Conservation (phyloP, 2,113 vertebrate species). For the Nansenia antarctica region DNA sequence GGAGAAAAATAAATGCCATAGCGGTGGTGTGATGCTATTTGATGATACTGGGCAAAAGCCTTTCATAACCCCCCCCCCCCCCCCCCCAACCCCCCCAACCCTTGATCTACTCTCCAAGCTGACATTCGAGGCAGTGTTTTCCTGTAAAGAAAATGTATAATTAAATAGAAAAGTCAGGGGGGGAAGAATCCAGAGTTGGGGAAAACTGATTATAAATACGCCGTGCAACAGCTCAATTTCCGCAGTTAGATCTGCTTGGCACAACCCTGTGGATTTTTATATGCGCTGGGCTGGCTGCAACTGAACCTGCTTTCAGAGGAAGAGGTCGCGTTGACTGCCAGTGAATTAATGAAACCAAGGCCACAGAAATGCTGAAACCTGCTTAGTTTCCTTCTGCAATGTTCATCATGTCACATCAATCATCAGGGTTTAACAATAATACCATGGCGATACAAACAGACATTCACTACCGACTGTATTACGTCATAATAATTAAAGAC, state of each 20-base stretch:
- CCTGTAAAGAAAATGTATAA: constrained; percentile 30
- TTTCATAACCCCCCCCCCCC: background rate
- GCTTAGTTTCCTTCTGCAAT: constrained; percentile 19
- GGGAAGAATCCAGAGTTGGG: constrained; percentile 2
- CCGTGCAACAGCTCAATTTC: constrained; percentile 6
- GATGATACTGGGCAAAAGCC: constrained; percentile 29
- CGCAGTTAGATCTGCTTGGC: constrained; percentile 16
- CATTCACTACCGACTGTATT: background rate
- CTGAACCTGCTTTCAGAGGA: background rate
- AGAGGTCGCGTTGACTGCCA: background rate
- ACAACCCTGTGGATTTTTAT: background rate
- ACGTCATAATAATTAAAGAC: background rate
- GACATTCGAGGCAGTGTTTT: constrained; percentile 33
- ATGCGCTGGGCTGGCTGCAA: background rate
- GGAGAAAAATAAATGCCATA: constrained; percentile 50
- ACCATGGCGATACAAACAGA: background rate
- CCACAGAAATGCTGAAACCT: constrained; percentile 7
- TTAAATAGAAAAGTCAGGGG: constrained; percentile 24
- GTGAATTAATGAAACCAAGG: constrained; percentile 1
- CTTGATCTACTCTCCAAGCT: constrained; percentile 41
- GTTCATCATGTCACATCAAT: background rate
- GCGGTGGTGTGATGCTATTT: constrained; percentile 28
- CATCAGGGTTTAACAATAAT: background rate
- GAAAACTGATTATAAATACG: background rate
- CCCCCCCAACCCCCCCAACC: background rate